A percentile compares a stretch with the other conserved stretches of the same genome.
Evolutionary conservation across 2,113 vertebrate genomes (phyloP).

Genomic region (Semnornis frantzii): DNA sequence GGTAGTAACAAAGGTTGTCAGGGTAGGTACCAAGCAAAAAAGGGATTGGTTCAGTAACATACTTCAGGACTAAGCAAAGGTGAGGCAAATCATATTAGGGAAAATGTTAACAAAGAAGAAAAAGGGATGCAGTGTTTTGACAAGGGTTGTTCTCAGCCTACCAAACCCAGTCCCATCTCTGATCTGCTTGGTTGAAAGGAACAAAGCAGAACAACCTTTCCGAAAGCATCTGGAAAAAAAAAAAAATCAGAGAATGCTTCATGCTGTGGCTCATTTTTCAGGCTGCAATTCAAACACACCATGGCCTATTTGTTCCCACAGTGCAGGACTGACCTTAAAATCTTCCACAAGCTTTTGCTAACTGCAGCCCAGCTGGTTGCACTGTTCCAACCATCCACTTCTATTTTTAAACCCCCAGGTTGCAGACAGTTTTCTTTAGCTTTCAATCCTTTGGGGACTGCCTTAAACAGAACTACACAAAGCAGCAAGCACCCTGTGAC

Average conservation of each 20-base stretch:
- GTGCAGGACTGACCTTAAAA: slow-evolving; percentile 45
- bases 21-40: neutral
- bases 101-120: neutral
- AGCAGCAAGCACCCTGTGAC: neutral
- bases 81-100: neutral
- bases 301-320: slow-evolving; percentile 44
- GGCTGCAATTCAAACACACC: neutral
- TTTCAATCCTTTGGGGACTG: neutral
- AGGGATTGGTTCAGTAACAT: neutral
- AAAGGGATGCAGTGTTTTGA: neutral
- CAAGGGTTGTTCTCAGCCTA: neutral
- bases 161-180: neutral
- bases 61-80: neutral
- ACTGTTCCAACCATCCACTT: neutral
- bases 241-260: neutral
- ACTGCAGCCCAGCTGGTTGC: slow-evolving; percentile 26
- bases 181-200: neutral
- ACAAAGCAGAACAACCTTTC: slow-evolving; percentile 6
- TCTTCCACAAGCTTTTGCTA: neutral
- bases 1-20: neutral
- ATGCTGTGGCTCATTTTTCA: neutral
- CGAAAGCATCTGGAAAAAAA: neutral
- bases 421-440: slow-evolving; percentile 21
- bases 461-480: neutral
- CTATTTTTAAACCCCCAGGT: slow-evolving; percentile 59